Evolutionary conservation across 1,140 invertebrate species (phyloP).

Genomic region (Stegodyphus dumicola): DNA sequence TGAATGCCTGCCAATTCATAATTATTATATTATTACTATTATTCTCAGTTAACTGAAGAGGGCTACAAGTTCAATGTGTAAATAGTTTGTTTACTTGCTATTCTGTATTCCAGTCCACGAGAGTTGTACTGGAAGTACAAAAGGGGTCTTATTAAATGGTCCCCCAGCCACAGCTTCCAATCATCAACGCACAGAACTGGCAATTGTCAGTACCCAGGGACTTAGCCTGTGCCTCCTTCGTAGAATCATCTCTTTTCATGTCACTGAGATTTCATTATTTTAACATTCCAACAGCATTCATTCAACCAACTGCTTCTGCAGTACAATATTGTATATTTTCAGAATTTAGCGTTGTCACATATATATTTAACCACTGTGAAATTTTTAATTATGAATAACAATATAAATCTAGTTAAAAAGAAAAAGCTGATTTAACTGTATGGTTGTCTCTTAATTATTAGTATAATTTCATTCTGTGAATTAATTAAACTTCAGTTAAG

Average conservation of each 20-base stretch:
- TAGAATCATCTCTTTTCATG: constrained; percentile 44
- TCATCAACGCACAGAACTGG: constrained; percentile 60
- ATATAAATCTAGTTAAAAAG: no score
- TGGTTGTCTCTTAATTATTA: no score
- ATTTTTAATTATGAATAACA: no score
- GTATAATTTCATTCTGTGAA: no score
- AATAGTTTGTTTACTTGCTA: constrained; percentile 22
- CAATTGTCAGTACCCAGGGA: constrained; percentile 52
- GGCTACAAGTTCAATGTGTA: neutral
- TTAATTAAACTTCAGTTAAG: no score
- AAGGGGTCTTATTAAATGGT: constrained; percentile 14
- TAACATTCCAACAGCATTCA: neutral
- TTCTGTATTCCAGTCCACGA: constrained; percentile 55
- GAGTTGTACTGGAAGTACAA: constrained; percentile 56
- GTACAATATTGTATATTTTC: neutral
- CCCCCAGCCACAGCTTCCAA: constrained; percentile 59
- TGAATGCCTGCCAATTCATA: no score
- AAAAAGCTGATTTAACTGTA: no score
- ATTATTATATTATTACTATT: no score
- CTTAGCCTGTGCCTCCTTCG: constrained; percentile 60
- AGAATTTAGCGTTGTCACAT: neutral
- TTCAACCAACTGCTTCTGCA: no score
- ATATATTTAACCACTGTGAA: no score
- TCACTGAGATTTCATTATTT: neutral
- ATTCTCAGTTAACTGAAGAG: neutral